A percentile compares a stretch with the other conserved stretches of the same genome.
These are phyloP conservation scores for Nephrotoma appendiculata DNA, from an alignment of 2,888 invertebrate genomes.

Conservation along the genomic window DNA sequence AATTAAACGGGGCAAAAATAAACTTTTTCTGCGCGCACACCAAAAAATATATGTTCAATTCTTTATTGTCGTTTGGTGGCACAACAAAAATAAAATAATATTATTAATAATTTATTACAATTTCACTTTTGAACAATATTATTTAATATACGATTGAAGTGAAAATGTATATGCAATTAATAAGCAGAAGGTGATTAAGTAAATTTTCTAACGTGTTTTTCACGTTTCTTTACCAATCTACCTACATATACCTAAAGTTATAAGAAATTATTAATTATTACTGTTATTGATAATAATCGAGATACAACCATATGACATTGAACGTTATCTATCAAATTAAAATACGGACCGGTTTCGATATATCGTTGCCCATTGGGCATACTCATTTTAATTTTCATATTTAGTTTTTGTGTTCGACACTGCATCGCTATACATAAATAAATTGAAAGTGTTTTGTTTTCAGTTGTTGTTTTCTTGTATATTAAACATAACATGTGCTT, in stretches of 20 bases:
- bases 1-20: background rate
- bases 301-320: background rate
- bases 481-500: background rate
- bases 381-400: background rate
- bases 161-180: background rate
- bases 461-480: background rate
- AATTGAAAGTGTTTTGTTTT: background rate
- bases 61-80: background rate
- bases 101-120: background rate
- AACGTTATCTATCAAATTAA: background rate
- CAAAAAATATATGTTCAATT: background rate
- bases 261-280: background rate
- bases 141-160: background rate
- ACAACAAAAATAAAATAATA: background rate
- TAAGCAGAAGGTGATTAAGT: background rate
- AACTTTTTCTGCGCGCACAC: background rate
- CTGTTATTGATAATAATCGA: background rate
- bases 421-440: background rate
- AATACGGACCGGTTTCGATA: background rate
- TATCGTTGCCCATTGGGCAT: background rate
- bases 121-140: background rate
- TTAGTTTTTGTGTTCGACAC: background rate
- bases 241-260: too few relatives aligned
- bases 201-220: background rate
- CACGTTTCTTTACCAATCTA: background rate